Base-by-base conservation (phyloP, 1,140 invertebrate species). In the Plutomurus gul region DNA sequence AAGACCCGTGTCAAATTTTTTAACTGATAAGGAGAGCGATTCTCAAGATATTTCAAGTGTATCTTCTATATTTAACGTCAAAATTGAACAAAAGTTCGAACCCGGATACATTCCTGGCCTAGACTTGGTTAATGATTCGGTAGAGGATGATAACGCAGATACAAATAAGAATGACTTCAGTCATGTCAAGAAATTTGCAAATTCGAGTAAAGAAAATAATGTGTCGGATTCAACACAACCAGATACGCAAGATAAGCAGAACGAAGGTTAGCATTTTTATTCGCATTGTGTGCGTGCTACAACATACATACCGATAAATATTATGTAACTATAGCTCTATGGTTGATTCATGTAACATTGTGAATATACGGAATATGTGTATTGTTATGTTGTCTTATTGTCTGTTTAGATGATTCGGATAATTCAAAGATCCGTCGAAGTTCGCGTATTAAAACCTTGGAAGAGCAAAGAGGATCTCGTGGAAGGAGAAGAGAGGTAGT, bases 381-480 rank as follows among this genome's bases (percentile, higher is more conserved):
- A 7, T 47, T n/a, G 25, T 25, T 36, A 36, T 33, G 13, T 22
- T 18, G 13, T 22, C 16, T 51, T 56, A 36, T 33, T 76, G 18
- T 20, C 39, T 37, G 16, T 30, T n/a, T n/a, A 65, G 56, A 65
- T 65, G 56, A 65, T 65, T 65, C 56, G 2, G 46, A 47, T 30
- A 51, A 33, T 27, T 56, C 10, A 60, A 81, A 77, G 73, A 78
- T 82, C 22, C 72, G 82, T 8, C 30, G 82, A n/a, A 82, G 82
- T 76, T 79, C 82, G 0, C 65, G 82, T 73, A 82, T 82, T 20
- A 82, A 82, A 71, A 76, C 78, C 0, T 74, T 82, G n/a, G 82
- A 82, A 76, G 73, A 70, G 36, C 18, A 51, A 56, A 8, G 39
- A 25, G 74, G 79, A 0, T 43, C 72, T 22, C 77, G 70, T 40